Conservation (phyloP, 2,797 vertebrate species). For the Staurois parvus region DNA sequence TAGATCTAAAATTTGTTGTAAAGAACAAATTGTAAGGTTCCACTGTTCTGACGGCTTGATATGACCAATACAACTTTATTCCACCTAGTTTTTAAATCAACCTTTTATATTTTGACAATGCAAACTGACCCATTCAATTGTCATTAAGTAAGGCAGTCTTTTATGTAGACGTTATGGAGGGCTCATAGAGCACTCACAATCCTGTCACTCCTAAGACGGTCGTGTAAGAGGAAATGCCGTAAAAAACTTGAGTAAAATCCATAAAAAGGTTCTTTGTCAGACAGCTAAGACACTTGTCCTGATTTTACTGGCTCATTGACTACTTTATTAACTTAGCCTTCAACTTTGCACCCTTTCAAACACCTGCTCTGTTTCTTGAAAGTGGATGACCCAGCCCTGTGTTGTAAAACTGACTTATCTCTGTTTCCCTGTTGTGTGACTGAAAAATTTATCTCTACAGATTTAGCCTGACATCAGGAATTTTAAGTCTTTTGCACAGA, state of each 20-base stretch:
- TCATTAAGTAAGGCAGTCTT: not conserved
- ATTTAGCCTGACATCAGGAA: constrained; percentile 9
- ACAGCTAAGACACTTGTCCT: constrained; percentile 8
- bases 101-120: not conserved
- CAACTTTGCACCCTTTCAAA: constrained; percentile 36
- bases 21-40: too few species aligned
- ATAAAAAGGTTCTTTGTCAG: constrained; percentile 13
- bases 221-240: constrained; percentile 20
- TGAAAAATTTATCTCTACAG: not conserved
- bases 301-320: constrained; percentile 25
- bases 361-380: constrained; percentile 25
- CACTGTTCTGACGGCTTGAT: too few species aligned
- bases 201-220: not conserved
- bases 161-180: not conserved
- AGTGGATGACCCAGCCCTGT: not conserved
- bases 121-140: not conserved
- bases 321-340: constrained; percentile 49
- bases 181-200: not conserved
- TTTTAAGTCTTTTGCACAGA: not conserved
- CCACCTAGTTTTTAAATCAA: too few species aligned
- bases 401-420: not conserved
- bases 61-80: too few species aligned
- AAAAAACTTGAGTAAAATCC: constrained; percentile 14
- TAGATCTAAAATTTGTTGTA: too few species aligned
- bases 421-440: not conserved